Percentiles rank a stretch among this genome's conserved stretches.
These are phyloP conservation scores for Polydrusus tereticollis DNA, from an alignment of 2,888 invertebrate species.

Conservation along the genomic window DNA sequence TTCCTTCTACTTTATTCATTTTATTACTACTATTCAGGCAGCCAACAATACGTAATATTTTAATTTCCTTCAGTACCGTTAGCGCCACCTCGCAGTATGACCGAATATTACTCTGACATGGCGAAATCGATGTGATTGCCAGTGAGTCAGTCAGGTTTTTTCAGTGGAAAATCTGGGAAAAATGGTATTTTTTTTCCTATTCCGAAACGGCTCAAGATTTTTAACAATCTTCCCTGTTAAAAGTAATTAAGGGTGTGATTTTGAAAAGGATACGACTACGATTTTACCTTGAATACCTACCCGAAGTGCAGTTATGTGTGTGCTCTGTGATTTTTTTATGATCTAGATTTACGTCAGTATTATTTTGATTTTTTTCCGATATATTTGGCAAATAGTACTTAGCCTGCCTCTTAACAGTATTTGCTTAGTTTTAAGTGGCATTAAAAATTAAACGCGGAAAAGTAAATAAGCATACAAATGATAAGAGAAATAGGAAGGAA, in stretches of 20 bases:
- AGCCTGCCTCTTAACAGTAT: background rate
- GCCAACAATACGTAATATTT: background rate
- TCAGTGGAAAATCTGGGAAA: conserved; percentile 5
- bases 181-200: conserved; percentile 9
- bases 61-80: background rate
- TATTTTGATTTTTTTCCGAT: conserved; percentile 5
- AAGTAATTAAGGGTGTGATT: conserved; percentile 13
- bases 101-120: background rate
- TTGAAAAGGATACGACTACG: too few relatives aligned
- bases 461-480: conserved; percentile 44
- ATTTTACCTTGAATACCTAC: background rate
- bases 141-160: background rate
- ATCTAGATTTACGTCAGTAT: conserved; percentile 14
- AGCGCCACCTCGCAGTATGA: conserved; percentile 14
- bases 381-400: conserved; percentile 21
- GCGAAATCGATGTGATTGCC: conserved; percentile 25
- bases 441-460: conserved; percentile 35
- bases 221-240: background rate
- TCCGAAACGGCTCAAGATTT: background rate
- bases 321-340: conserved; percentile 24
- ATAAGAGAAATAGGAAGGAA: conserved; percentile 34
- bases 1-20: background rate
- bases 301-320: conserved; percentile 19
- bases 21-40: background rate
- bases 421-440: conserved; percentile 16